A percentile compares a stretch with the other conserved stretches of the same genome.
phyloP scores from a whole-genome alignment of 2,888 invertebrate species.

The Piscicola geometra region DNA sequence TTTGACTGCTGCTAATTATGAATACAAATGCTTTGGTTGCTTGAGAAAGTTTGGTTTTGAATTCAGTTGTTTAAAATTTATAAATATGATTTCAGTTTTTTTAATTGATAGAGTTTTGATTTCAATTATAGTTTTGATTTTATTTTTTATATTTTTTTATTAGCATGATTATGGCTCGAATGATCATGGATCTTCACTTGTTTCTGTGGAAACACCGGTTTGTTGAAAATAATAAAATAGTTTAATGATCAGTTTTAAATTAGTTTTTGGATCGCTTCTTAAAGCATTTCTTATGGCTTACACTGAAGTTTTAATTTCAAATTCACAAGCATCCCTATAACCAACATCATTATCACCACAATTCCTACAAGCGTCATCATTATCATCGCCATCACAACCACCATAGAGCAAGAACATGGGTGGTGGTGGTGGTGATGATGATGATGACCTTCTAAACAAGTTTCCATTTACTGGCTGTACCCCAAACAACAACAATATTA shows the following conservation, averaged over 20 bases:
- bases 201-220: neutral
- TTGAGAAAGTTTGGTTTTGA: too few species aligned
- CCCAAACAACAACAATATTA: neutral
- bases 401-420: neutral
- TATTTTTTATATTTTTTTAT: neutral
- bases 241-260: too few species aligned
- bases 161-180: neutral
- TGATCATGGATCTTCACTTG: neutral
- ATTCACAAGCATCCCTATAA: neutral
- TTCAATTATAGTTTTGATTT: too few species aligned
- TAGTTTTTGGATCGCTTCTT: too few species aligned
- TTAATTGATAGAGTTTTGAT: too few species aligned
- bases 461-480: neutral
- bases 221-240: too few species aligned
- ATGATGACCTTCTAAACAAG: neutral
- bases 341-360: neutral
- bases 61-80: too few species aligned
- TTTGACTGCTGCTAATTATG: too few species aligned
- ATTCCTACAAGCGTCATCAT: neutral
- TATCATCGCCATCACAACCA: neutral
- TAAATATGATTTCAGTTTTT: too few species aligned
- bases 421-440: too few species aligned
- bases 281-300: neutral
- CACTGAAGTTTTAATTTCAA: neutral
- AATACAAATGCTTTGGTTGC: too few species aligned